Evolutionary conservation across 2,888 invertebrate species (phyloP).

Genomic region (Camptogramma bilineatum): DNA sequence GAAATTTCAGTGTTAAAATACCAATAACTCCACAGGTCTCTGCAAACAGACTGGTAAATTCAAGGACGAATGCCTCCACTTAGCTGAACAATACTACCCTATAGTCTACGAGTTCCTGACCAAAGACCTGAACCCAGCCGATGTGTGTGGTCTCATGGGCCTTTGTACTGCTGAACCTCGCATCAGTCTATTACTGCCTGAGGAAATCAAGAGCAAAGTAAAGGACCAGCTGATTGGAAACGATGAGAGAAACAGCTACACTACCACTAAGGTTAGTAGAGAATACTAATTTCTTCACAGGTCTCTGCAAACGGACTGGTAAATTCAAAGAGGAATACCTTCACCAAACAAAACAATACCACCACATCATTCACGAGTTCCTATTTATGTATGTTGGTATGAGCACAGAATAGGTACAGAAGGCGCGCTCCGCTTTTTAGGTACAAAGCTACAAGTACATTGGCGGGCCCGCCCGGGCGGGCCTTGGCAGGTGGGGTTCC

Average conservation of each 20-base stretch:
- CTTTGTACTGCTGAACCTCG: conserved; percentile 87
- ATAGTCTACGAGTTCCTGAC: conserved; percentile 89
- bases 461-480: too few species aligned
- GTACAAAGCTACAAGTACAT: too few species aligned
- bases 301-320: conserved; percentile 92
- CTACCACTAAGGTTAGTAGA: conserved; percentile 17
- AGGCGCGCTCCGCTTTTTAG: too few species aligned
- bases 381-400: too few species aligned
- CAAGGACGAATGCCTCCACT: conserved; percentile 89
- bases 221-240: conserved; percentile 61
- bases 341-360: conserved; percentile 92
- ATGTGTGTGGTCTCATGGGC: conserved; percentile 89
- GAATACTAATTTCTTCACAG: conserved; percentile 48
- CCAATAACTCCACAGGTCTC: conserved; percentile 76
- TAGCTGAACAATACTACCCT: conserved; percentile 92
- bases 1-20: too few species aligned
- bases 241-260: conserved; percentile 70
- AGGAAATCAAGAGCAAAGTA: conserved; percentile 68
- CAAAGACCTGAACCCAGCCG: conserved; percentile 88
- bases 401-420: too few species aligned
- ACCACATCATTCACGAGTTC: conserved; percentile 89
- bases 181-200: conserved; percentile 87
- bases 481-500: too few species aligned
- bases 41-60: conserved; percentile 93
- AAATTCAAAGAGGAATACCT: conserved; percentile 91